Base-by-base conservation (phyloP, 2,113 vertebrate species). In the Hucho hucho region DNA sequence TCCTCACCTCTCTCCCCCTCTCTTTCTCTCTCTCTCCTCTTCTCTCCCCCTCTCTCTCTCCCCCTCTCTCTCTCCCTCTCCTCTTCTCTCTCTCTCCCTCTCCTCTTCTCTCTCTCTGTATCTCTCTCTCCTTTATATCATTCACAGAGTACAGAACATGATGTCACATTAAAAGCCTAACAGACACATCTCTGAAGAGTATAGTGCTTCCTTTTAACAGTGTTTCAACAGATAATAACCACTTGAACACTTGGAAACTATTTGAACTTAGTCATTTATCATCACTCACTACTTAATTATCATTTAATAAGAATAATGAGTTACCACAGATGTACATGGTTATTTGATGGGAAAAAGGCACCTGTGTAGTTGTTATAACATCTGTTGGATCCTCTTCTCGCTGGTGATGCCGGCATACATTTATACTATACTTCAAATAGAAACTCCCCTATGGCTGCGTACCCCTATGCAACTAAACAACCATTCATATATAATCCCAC, bases 71-170 rank as follows among this genome's bases (percentile, higher is more conserved):
- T 29, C 28, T 29, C 4, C 5, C 28, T 29, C 28, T 29, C 4
- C 28, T 29, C 28, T 29, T 29, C 28, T 29, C 28, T 29, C 4
- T n/a, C 28, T 4, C 4, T 4, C 29, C 29, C 28, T 4, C 4
- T n/a, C n/a, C n/a, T n/a, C n/a, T n/a, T n/a, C n/a, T n/a, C n/a
- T 29, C 28, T 29, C 28, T 29, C 28, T 29, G 3, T 28, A 28
- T 28, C 3, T 28, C 26, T 28, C 26, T 2, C 26, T 3, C 29
- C 5, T 11, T 58, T 5, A 20, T 29, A 14, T 80, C 13, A 68
- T 43, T 73, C n/a, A 47, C 69, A 25, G 13, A 47, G 46, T 5
- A 81, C 37, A 72, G 56, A 24, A 4, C 77, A 68, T 66, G 70
- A 1, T 69, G 13, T 73, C 74, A 79, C 28, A 70, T 28, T 29